These are phyloP conservation scores for Leptinotarsa texana DNA, from an alignment of 1,140 invertebrate genomes.

Conservation along the genomic window DNA sequence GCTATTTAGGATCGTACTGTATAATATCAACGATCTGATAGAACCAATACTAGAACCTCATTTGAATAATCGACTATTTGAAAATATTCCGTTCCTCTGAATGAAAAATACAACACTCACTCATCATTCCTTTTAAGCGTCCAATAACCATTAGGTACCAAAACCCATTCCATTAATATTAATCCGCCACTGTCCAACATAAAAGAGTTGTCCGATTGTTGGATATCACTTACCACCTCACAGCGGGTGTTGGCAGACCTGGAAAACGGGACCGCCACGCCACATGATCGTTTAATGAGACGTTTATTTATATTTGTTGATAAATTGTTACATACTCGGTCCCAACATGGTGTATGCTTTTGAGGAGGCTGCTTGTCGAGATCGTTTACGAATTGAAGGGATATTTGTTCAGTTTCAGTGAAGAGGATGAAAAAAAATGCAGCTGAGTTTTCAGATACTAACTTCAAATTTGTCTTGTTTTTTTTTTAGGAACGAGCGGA, in stretches of 20 bases:
- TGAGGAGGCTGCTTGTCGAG: not conserved
- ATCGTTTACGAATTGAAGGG: not conserved
- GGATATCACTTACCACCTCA: constrained; percentile 39
- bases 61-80: too few relatives aligned
- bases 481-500: too few relatives aligned
- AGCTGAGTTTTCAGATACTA: too few relatives aligned
- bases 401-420: not conserved
- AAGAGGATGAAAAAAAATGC: not conserved
- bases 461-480: too few relatives aligned
- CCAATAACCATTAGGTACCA: not conserved
- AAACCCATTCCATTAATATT: constrained; percentile 3
- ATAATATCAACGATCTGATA: too few relatives aligned
- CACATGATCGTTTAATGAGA: constrained; percentile 38
- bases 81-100: too few relatives aligned
- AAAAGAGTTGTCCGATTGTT: constrained; percentile 40
- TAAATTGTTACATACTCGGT: constrained; percentile 31
- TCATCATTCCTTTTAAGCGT: too few relatives aligned
- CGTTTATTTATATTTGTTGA: constrained; percentile 42
- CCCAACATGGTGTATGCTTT: not conserved
- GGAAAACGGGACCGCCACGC: constrained; percentile 21
- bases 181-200: constrained; percentile 12
- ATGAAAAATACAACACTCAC: too few relatives aligned
- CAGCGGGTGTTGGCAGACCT: constrained; percentile 24
- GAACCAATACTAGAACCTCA: too few relatives aligned
- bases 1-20: too few relatives aligned